A percentile compares a stretch with the other conserved stretches of the same genome.
These are phyloP conservation scores for Perodicticus potto DNA, from an alignment of 2,797 vertebrate species.

Conservation along the genomic window DNA sequence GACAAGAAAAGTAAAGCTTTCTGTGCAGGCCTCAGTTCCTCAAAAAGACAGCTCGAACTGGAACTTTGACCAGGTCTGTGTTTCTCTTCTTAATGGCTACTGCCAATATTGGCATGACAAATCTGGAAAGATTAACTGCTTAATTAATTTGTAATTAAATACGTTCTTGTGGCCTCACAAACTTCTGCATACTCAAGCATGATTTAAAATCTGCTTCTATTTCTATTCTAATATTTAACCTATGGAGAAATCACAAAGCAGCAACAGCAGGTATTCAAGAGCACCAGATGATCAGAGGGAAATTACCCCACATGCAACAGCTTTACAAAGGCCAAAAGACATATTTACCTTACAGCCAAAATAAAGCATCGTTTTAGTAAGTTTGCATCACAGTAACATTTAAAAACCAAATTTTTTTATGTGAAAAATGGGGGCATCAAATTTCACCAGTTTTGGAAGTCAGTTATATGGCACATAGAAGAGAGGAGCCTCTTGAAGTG, in stretches of 20 bases:
- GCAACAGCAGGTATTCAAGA: constrained; percentile 92
- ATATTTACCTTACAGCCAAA: constrained; percentile 91
- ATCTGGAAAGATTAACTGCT: constrained; percentile 88
- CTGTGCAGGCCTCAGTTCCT: constrained; percentile 55
- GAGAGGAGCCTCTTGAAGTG: constrained; percentile 75
- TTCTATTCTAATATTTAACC: constrained; percentile 86
- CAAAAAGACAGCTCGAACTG: constrained; percentile 27
- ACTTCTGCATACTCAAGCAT: constrained; percentile 87
- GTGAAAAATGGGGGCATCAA: constrained; percentile 91
- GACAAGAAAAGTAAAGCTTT: constrained; percentile 50
- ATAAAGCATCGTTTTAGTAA: constrained; percentile 89
- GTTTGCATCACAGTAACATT: constrained; percentile 90
- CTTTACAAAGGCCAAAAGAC: constrained; percentile 91
- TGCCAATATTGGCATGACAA: constrained; percentile 82
- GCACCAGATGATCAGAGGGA: constrained; percentile 93
- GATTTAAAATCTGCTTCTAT: constrained; percentile 84
- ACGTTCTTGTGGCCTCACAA: constrained; percentile 92
- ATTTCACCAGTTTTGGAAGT: constrained; percentile 88
- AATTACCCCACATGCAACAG: constrained; percentile 93
- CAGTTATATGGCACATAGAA: constrained; percentile 87
- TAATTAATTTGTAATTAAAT: constrained; percentile 87
- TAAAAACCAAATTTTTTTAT: constrained; percentile 90
- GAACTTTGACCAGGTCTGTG: background rate
- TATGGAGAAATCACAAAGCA: constrained; percentile 94
- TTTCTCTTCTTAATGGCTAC: constrained; percentile 28